A percentile compares a stretch with the other conserved stretches of the same genome.
These are phyloP conservation scores for Drosophila fulvimacula DNA, from an alignment of 2,888 invertebrate genomes.

Conservation along the genomic window DNA sequence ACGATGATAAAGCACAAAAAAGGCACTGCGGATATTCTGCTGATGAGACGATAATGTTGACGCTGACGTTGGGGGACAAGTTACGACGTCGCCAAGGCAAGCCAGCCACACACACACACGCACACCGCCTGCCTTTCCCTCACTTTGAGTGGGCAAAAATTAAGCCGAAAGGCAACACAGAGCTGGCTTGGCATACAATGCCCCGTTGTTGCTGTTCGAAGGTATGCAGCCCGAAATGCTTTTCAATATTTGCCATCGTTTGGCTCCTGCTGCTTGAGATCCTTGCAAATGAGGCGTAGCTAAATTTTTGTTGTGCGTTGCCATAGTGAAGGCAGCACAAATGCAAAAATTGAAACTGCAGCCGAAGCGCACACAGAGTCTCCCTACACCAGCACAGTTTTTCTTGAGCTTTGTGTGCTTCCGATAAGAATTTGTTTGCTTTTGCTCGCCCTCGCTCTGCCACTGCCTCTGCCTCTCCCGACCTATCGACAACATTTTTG, in stretches of 20 bases:
- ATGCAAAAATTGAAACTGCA: slow-evolving; percentile 41
- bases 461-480: slow-evolving; percentile 13
- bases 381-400: slow-evolving; percentile 15
- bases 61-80: slow-evolving; percentile 46
- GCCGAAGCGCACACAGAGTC: not conserved
- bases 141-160: slow-evolving; percentile 35
- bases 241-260: slow-evolving; percentile 64
- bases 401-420: slow-evolving; percentile 55
- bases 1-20: slow-evolving; percentile 80
- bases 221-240: slow-evolving; percentile 64
- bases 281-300: slow-evolving; percentile 71
- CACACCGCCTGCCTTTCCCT: not conserved
- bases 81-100: slow-evolving; percentile 14
- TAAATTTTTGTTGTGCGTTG: slow-evolving; percentile 51
- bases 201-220: slow-evolving; percentile 30
- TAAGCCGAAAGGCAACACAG: slow-evolving; percentile 53
- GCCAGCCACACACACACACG: no score
- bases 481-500: slow-evolving; percentile 60
- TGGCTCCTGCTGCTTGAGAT: slow-evolving; percentile 44
- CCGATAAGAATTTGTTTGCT: slow-evolving; percentile 78
- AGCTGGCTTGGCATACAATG: slow-evolving; percentile 13
- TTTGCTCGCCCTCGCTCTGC: slow-evolving; percentile 24
- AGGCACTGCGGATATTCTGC: slow-evolving; percentile 77
- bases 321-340: slow-evolving; percentile 44
- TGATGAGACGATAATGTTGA: slow-evolving; percentile 79